Evolutionary conservation across 2,113 vertebrate species (phyloP).

Genomic region (Hippolais icterina): DNA sequence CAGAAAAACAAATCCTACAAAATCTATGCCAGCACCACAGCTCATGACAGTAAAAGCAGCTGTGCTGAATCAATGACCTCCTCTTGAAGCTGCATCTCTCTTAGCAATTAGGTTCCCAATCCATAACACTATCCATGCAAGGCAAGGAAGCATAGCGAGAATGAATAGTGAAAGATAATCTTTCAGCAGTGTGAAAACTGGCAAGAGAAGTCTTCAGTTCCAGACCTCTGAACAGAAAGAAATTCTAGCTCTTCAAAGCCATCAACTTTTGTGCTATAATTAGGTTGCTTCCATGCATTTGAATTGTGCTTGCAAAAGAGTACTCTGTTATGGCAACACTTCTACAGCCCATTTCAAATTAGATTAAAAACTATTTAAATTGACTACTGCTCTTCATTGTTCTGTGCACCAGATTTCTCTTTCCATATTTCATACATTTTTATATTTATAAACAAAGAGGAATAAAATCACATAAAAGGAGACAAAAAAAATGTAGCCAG

Average conservation of each 20-base stretch:
- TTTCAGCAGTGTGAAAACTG: neutral
- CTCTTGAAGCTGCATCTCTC: neutral
- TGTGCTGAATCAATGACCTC: neutral
- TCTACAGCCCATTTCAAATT: neutral
- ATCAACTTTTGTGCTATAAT: neutral
- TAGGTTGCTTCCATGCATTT: neutral
- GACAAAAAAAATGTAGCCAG: neutral
- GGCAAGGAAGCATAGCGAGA: neutral
- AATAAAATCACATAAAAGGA: neutral
- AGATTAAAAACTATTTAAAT: neutral
- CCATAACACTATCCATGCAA: neutral
- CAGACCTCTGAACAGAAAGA: neutral
- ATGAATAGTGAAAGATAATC: neutral
- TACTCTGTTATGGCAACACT: neutral
- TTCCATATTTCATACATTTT: neutral
- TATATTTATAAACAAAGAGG: neutral
- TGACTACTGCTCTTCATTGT: neutral
- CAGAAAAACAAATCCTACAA: neutral
- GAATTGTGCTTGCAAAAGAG: neutral
- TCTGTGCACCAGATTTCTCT: neutral
- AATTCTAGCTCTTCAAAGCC: neutral
- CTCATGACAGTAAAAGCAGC: neutral
- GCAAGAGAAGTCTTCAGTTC: neutral
- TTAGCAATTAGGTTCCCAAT: neutral
- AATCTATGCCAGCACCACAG: neutral